Evolutionary conservation across 2,113 vertebrate genomes (phyloP).

Genomic region (Ivindomyrus marchei): DNA sequence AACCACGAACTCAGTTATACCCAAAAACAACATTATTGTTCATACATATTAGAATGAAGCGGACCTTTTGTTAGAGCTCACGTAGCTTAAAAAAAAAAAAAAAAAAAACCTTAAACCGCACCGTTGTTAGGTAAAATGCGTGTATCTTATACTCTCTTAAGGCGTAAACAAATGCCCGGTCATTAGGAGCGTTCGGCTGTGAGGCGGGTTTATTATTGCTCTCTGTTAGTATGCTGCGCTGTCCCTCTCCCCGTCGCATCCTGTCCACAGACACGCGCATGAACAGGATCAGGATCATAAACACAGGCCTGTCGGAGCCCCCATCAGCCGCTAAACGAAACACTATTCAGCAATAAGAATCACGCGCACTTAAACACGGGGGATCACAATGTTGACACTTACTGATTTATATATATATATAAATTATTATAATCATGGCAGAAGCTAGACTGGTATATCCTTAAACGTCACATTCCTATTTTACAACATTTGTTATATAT

Average conservation of each 20-base stretch:
- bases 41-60: background rate
- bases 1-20: background rate
- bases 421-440: background rate
- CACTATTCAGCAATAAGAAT: background rate
- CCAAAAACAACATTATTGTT: background rate
- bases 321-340: slow-evolving; percentile 22
- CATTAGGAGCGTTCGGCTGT: background rate
- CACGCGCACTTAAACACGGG: background rate
- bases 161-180: background rate
- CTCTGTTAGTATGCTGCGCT: slow-evolving; percentile 41
- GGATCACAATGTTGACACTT: background rate
- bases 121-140: background rate
- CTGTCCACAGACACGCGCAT: slow-evolving; percentile 52
- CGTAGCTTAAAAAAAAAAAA: background rate
- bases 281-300: slow-evolving; percentile 42
- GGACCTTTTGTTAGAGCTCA: background rate
- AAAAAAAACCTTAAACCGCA: background rate
- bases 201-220: background rate
- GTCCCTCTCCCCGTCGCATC: slow-evolving; percentile 41
- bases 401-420: background rate
- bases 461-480: background rate
- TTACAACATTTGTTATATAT: background rate
- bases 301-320: slow-evolving; percentile 44
- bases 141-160: background rate
- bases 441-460: background rate